Percentiles rank a stretch among this genome's conserved stretches.
phyloP scores from a whole-genome alignment of 2,888 invertebrate genomes.

The Leptinotarsa tumamoca region DNA sequence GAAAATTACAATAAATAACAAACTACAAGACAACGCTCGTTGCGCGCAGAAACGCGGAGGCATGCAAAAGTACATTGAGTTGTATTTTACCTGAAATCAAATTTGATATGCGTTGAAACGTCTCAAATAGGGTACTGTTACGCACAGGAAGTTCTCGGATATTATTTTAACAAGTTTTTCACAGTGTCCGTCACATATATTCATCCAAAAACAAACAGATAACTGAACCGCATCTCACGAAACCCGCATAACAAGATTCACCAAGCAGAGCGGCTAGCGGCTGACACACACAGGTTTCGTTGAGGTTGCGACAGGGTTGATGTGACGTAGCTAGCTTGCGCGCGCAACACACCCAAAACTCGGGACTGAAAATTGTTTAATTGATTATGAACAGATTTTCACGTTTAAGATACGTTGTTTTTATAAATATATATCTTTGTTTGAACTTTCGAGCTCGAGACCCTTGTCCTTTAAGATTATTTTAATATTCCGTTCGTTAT shows the following conservation, averaged over 20 bases:
- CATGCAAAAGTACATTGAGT: slow-evolving; percentile 52
- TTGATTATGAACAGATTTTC: slow-evolving; percentile 28
- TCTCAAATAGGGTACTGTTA: slow-evolving; percentile 25
- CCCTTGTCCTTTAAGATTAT: too few species aligned
- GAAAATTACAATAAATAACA: slow-evolving; percentile 29
- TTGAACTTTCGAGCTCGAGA: too few species aligned
- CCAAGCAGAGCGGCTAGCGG: slow-evolving; percentile 42
- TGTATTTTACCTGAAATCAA: slow-evolving; percentile 49
- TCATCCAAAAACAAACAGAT: slow-evolving; percentile 43
- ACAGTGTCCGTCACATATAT: slow-evolving; percentile 51
- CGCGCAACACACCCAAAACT: slow-evolving; percentile 40
- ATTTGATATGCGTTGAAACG: slow-evolving; percentile 35
- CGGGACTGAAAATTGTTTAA: slow-evolving; percentile 39
- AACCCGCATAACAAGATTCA: slow-evolving; percentile 40
- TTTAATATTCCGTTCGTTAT: not conserved
- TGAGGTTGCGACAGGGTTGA: slow-evolving; percentile 59
- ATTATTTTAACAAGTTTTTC: slow-evolving; percentile 49
- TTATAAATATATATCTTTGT: too few species aligned
- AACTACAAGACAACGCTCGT: slow-evolving; percentile 46
- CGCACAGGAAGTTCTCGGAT: slow-evolving; percentile 35
- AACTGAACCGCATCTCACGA: slow-evolving; percentile 52
- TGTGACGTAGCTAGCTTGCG: slow-evolving; percentile 38
- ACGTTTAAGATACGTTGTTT: too few species aligned
- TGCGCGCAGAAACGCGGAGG: slow-evolving; percentile 52
- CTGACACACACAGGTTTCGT: slow-evolving; percentile 47